Conservation (phyloP, 2,113 vertebrate species). For the Phrynocephalus versicolor region DNA sequence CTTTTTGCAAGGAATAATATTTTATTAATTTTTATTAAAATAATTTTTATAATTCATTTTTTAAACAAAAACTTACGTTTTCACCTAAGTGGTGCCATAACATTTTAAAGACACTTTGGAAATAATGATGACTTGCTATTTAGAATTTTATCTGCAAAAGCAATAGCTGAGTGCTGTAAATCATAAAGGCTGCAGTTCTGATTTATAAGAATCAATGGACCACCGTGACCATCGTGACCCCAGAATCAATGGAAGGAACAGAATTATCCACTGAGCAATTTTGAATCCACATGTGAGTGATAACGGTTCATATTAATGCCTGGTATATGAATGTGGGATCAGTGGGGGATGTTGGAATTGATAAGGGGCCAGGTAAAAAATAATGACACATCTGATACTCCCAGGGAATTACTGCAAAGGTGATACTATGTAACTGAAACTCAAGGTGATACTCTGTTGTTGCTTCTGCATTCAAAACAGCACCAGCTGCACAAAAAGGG, state of each 20-base stretch:
- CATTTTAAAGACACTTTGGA: not conserved
- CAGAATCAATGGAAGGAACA: conserved; percentile 24
- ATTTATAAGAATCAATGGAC: conserved; percentile 32
- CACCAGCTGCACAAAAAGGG: no score
- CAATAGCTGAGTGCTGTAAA: not conserved
- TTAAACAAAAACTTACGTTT: not conserved
- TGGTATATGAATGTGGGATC: not conserved
- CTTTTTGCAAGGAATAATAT: not conserved
- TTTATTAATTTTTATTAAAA: not conserved
- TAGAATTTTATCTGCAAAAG: not conserved
- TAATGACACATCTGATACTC: not conserved
- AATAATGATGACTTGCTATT: not conserved
- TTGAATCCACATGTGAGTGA: not conserved
- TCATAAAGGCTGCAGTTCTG: not conserved
- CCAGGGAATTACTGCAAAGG: not conserved
- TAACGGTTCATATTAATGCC: not conserved
- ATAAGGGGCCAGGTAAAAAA: not conserved
- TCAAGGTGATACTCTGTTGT: no score
- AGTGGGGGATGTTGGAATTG: not conserved
- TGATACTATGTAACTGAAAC: no score
- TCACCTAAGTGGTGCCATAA: conserved; percentile 1
- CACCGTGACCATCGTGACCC: no score
- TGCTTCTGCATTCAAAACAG: no score
- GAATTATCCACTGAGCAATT: conserved; percentile 24
- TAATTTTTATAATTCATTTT: not conserved